A percentile compares a stretch with the other conserved stretches of the same genome.
These are phyloP conservation scores for Puntigrus tetrazona DNA, from an alignment of 2,113 vertebrate genomes.

Conservation along the genomic window DNA sequence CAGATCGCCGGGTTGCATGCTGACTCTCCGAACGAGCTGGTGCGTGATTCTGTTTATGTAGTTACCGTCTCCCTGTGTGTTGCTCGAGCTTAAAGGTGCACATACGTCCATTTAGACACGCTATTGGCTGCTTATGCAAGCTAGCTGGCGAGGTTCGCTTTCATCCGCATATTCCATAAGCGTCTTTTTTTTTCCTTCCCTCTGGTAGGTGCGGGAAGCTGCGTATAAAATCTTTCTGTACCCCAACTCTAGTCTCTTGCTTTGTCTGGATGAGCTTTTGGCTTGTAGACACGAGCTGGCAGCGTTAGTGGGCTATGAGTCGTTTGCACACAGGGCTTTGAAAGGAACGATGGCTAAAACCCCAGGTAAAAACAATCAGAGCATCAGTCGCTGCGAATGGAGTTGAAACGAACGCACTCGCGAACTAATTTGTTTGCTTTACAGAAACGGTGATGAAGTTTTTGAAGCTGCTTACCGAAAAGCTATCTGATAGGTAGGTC, in stretches of 20 bases:
- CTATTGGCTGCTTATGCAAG: not conserved
- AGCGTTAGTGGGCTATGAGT: constrained; percentile 87
- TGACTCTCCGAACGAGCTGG: constrained; percentile 86
- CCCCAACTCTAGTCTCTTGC: constrained; percentile 80
- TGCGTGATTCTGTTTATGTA: constrained; percentile 65
- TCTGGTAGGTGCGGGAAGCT: constrained; percentile 86
- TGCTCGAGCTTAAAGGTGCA: not conserved
- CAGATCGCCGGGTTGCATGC: constrained; percentile 83
- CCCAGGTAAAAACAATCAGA: constrained; percentile 80
- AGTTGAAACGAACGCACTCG: not conserved
- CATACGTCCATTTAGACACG: not conserved
- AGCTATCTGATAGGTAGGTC: constrained; percentile 83
- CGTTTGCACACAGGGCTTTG: constrained; percentile 88
- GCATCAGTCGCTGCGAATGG: not conserved
- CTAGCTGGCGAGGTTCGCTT: not conserved
- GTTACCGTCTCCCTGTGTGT: not conserved
- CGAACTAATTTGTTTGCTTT: not conserved
- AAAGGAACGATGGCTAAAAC: constrained; percentile 91
- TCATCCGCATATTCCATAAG: not conserved
- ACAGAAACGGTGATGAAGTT: constrained; percentile 91
- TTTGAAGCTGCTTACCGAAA: constrained; percentile 87
- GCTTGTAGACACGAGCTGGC: constrained; percentile 83
- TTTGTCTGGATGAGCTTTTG: constrained; percentile 85
- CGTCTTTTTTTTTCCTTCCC: not conserved
- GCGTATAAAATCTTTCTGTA: constrained; percentile 94